Evolutionary conservation across 1,140 invertebrate species (phyloP), one percentile per base, ranked within the genome.

Genomic region (Drosophila littoralis): DNA sequence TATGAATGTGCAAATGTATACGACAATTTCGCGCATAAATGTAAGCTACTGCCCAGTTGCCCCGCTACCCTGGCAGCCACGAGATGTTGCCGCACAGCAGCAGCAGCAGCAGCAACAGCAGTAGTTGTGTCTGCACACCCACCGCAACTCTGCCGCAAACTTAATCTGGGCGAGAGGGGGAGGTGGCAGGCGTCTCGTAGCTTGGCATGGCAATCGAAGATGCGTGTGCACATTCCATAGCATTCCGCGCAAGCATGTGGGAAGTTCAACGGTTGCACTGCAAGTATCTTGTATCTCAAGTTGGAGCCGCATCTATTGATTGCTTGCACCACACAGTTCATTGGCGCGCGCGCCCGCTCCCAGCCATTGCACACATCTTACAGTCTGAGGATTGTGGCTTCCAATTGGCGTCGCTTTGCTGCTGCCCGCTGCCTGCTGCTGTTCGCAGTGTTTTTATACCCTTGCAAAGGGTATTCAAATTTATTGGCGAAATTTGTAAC

Each of bases 1-100:
- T 89, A 89, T 89, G 84, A 89, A 89, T 89, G 84, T 89, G 84
- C 84, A 89, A 89, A 89, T 89, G 84, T 88, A 79, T 84, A 90
- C 84, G 84, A 88, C 84, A 89, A 86, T 86, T 86, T 86, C 84
- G 84, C 83, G 79, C 84, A 88, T 86, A 86, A 86, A 88, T 89
- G 83, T 86, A 89, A 86, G 83, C 82, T 86, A 70, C 80, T 72
- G 79, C 76, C 57, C 51, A 66, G 33, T 38, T 1, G 36, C 33
- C 46, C 51, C 50, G n/a, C 22, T 3, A 7, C 33, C 9, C 12
- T 7, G 13, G 7, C 36, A 17, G 7, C 22, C 22, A n/a, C 33
- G 13, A 15, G 36, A 54, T 15, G 33, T 6, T 10, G 36, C 54
- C 9, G 33, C 13, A 33, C 54, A n/a, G 28, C 48, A 12, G 38